A percentile compares a stretch with the other conserved stretches of the same genome.
phyloP scores from a whole-genome alignment of 2,113 vertebrate genomes.

The Diphyllodes magnificus region DNA sequence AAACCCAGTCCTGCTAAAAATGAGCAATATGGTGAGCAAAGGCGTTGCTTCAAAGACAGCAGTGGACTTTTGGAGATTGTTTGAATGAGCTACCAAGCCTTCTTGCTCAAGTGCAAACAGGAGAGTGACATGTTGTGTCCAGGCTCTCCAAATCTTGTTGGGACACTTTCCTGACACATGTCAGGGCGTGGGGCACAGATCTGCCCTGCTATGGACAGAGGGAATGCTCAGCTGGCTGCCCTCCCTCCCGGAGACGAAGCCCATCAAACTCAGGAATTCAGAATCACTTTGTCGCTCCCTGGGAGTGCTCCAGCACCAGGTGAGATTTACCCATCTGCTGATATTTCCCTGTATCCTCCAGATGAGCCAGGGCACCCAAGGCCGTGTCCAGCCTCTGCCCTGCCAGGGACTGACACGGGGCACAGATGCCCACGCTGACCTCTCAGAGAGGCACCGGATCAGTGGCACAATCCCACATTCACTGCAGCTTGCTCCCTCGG shows the following conservation, averaged over 20 bases:
- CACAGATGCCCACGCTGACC: not conserved
- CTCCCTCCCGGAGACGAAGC: not conserved
- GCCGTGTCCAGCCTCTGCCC: not conserved
- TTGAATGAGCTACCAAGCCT: not conserved
- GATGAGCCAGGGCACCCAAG: not conserved
- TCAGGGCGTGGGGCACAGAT: not conserved
- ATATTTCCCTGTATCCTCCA: not conserved
- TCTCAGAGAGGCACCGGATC: not conserved
- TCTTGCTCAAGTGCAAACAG: not conserved
- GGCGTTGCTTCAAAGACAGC: not conserved
- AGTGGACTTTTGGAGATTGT: not conserved
- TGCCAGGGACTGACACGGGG: not conserved
- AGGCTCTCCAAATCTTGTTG: not conserved
- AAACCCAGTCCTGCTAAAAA: not conserved
- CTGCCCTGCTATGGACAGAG: not conserved
- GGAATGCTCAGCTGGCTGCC: not conserved
- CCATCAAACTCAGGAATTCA: not conserved
- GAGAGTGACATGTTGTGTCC: not conserved
- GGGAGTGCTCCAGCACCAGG: not conserved
- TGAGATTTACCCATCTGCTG: not conserved
- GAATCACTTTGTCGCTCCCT: not conserved
- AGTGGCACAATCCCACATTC: not conserved
- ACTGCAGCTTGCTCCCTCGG: not conserved
- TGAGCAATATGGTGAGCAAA: not conserved
- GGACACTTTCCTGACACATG: not conserved